Base-by-base conservation (phyloP, 2,797 vertebrate genomes). In the Sebastes alutus region DNA sequence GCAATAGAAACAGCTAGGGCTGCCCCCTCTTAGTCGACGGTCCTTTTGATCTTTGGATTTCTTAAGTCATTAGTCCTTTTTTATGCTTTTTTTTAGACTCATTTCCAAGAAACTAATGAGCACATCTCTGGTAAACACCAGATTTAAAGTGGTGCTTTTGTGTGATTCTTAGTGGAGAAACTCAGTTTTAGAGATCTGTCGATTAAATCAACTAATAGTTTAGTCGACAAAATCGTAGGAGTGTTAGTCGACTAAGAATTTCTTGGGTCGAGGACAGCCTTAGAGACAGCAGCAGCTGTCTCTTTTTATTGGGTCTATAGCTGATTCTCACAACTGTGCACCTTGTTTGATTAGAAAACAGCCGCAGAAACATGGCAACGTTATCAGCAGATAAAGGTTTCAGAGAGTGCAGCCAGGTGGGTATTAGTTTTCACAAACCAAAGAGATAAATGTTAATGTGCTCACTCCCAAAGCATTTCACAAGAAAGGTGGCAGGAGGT, bases 321-420 rank as follows among this genome's bases (percentile, higher is more conserved):
- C 27, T 73, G 16, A 49, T 69, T 88, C 65, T 62, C 35, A 64
- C 4, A 67, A 71, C 54, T 54, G 14, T 66, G 4, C 16, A 27
- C 7, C 22, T 60, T 77, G 49, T 85, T 81, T 84, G 71, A 72
- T 63, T n/a, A 72, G 14, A 70, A 83, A 80, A 78, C 38, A 87
- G 42, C 27, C 2, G 8, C 9, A 52, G 59, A 61, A 77, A 68
- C 61, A 0, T 77, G 75, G 70, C 73, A 83, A 88, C 61, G 16
- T 55, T 77, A 83, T 87, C 86, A 59, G 11, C 23, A 20, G 29
- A 66, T 73, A 64, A 63, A 69, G n/a, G 76, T 60, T 61, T 52
- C 38, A 25, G 35, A 30, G 33, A 78, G 56, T 13, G 32, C 49
- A 75, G 79, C 52, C 42, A 72, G 65, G 49, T 23, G 59, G 13